A percentile compares a stretch with the other conserved stretches of the same genome.
phyloP scores from a whole-genome alignment of 2,113 vertebrate genomes.

The Aspiorhynchus laticeps region DNA sequence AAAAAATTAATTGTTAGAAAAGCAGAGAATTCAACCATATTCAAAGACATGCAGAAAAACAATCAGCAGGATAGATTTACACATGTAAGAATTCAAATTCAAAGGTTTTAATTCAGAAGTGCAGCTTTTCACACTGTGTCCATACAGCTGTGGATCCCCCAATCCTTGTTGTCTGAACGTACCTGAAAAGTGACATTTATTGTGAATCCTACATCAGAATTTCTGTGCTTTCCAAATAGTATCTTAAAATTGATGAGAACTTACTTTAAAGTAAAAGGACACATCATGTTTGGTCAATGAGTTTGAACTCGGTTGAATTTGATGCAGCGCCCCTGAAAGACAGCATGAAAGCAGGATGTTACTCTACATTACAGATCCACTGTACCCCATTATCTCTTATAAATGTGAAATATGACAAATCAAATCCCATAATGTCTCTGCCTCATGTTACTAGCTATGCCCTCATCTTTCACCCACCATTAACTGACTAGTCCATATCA shows the following conservation, averaged over 20 bases:
- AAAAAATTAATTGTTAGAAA: neutral
- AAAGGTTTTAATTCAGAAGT: neutral
- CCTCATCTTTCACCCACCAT: constrained; percentile 37
- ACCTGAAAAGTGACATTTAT: neutral
- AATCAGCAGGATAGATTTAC: neutral
- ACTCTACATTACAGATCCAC: neutral
- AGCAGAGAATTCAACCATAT: neutral
- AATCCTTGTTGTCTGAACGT: neutral
- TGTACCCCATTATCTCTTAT: constrained; percentile 31
- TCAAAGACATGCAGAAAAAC: neutral
- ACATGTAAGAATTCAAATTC: neutral
- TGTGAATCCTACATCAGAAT: neutral
- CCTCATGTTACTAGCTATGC: constrained; percentile 25
- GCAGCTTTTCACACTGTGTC: neutral
- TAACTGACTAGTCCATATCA: constrained; percentile 25
- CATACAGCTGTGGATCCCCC: neutral
- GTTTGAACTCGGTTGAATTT: constrained; percentile 74
- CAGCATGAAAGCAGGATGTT: constrained; percentile 30
- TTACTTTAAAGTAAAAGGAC: constrained; percentile 2
- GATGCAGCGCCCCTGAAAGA: constrained; percentile 75
- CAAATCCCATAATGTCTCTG: neutral
- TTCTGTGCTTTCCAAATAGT: neutral
- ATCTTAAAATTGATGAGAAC: neutral
- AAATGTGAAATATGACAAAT: constrained; percentile 43
- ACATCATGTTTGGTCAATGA: constrained; percentile 47